Evolutionary conservation across 2,888 invertebrate species (phyloP), one percentile per base, ranked within the genome.

Genomic region (Melikaiella ostensackeni): DNA sequence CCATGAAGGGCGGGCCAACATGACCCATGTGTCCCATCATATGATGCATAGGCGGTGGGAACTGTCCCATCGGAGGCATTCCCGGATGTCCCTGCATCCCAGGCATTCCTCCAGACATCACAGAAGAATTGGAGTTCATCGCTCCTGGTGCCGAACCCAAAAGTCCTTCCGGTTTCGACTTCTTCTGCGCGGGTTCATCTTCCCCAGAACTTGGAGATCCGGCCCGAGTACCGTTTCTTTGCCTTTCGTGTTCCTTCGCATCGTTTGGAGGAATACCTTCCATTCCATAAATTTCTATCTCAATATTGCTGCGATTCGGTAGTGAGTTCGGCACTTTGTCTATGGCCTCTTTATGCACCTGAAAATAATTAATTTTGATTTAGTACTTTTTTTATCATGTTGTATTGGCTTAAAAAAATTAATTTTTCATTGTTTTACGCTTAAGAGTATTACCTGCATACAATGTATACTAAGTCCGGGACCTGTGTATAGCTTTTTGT

Each of bases 281-380:
- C 99, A 99, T 99, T 85, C 99, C 99, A 94, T 99, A 99, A 90
- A 99, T 99, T 94, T 99, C 99, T 92, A 99, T 97, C 93, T 99
- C 99, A 91, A 98, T 98, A 93, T 98, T 98, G 90, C 98, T 98
- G 91, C 99, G 95, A 93, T 98, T 98, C 88, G 99, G 98, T 91
- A 99, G 93, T 82, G 99, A 98, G 93, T 99, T 99, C 86, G 99
- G 99, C 91, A 99, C 99, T 94, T 99, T 99, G 92, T 99, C 99
- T 91, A 99, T 98, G 79, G 98, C 98, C 93, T 99, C 99, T 93
- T 99, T 99, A 92, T 99, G 99, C 80, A 99, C 99, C 97, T 97
- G 91, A 61, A 77, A 79, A 73, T 61, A 70, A 55, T 76, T 19
- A 62, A 77, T 46, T 55, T 21, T 21, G 2, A 55, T 55, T 55